Percentiles rank a stretch among this genome's conserved stretches.
Evolutionary conservation across 1,140 invertebrate species (phyloP).

Genomic region (Lordiphosa stackelbergi): DNA sequence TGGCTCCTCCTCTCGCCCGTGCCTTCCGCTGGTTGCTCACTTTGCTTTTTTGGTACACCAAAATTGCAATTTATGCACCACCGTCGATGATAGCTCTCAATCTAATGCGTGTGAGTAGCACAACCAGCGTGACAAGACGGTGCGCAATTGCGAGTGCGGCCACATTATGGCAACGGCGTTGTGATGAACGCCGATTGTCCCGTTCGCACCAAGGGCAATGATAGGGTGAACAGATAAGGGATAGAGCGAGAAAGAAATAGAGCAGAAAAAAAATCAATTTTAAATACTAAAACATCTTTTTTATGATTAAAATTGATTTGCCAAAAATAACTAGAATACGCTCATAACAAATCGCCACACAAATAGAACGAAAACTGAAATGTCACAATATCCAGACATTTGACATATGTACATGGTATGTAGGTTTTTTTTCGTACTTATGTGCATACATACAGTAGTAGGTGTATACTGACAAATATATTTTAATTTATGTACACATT

Average conservation of each 20-base stretch:
- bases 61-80: conserved; percentile 77
- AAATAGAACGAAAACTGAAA: neutral
- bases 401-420: conserved; percentile 8
- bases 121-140: conserved; percentile 39
- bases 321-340: conserved; percentile 5
- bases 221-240: conserved; percentile 30
- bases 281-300: conserved; percentile 53
- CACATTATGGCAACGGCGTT: conserved; percentile 28
- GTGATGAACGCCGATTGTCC: conserved; percentile 45
- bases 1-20: conserved; percentile 26
- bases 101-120: conserved; percentile 54
- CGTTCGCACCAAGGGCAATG: conserved; percentile 50
- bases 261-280: conserved; percentile 71
- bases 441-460: conserved; percentile 11
- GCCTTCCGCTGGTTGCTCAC: conserved; percentile 40
- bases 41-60: conserved; percentile 76
- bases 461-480: conserved; percentile 21
- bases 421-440: conserved; percentile 7
- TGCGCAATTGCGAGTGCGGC: conserved; percentile 36
- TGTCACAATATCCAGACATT: neutral
- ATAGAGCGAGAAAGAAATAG: conserved; percentile 54
- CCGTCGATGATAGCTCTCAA: conserved; percentile 37
- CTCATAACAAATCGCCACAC: conserved; percentile 4
- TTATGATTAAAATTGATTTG: conserved; percentile 30
- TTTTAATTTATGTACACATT: conserved; percentile 33